Conservation (phyloP, 2,797 vertebrate genomes). For the Dendrocincla fuliginosa region DNA sequence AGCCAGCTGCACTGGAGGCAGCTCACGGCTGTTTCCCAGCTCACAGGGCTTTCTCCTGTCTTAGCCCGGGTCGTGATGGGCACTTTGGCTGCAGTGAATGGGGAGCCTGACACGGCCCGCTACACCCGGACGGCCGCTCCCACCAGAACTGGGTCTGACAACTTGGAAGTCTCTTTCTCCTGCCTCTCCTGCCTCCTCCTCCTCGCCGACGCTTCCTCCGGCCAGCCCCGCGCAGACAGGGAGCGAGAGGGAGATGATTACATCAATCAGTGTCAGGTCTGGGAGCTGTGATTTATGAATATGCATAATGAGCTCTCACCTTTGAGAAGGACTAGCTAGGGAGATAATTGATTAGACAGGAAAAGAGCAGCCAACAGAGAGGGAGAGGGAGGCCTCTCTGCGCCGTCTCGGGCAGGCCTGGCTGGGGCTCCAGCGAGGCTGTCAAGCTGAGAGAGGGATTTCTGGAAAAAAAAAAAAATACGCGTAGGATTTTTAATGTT, state of each 20-base stretch:
- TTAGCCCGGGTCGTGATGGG: background rate
- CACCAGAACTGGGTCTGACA: background rate
- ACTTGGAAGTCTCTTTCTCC: slow-evolving; percentile 28
- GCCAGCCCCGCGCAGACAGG: slow-evolving; percentile 25
- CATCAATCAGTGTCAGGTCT: slow-evolving; percentile 84
- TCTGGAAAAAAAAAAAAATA: background rate
- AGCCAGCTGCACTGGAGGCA: background rate
- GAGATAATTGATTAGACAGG: slow-evolving; percentile 87
- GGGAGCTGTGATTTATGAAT: slow-evolving; percentile 83
- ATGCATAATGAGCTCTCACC: slow-evolving; percentile 81
- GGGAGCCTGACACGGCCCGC: background rate
- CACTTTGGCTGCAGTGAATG: background rate
- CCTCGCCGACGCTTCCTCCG: slow-evolving; percentile 1
- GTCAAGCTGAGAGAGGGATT: background rate
- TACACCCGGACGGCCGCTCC: background rate
- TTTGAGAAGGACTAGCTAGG: slow-evolving; percentile 77
- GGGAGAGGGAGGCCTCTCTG: slow-evolving; percentile 12
- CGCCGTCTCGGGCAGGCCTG: background rate
- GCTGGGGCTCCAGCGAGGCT: slow-evolving; percentile 21
- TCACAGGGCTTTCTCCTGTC: background rate
- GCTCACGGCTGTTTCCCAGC: background rate
- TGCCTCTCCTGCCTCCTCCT: background rate
- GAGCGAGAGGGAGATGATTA: slow-evolving; percentile 65
- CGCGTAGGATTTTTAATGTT: background rate
- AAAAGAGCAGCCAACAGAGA: slow-evolving; percentile 72